phyloP scores from a whole-genome alignment of 2,888 invertebrate genomes.

The Cephus runcator region DNA sequence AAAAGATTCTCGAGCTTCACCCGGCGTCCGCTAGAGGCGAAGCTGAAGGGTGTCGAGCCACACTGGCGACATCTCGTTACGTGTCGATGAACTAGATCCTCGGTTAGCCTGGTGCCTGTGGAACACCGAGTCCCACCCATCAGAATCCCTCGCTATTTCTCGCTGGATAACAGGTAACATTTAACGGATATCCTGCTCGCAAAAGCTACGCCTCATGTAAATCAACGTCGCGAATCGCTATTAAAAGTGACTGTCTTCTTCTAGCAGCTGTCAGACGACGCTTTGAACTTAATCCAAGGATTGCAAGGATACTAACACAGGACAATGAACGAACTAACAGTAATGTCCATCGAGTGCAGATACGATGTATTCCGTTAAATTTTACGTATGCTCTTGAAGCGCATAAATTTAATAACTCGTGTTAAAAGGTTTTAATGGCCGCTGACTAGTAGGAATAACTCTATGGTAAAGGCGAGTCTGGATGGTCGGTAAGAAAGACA shows the following conservation, averaged over 20 bases:
- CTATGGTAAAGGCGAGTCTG: not conserved
- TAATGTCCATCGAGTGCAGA: not conserved
- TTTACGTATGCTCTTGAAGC: not conserved
- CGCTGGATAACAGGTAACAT: not conserved
- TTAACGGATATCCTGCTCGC: not conserved
- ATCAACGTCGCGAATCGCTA: not conserved
- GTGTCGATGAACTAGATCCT: not conserved
- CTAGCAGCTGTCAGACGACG: not conserved
- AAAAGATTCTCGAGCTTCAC: conserved; percentile 41
- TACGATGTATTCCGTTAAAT: not conserved
- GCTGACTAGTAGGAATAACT: not conserved
- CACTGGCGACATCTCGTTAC: conserved; percentile 14
- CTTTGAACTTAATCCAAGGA: not conserved
- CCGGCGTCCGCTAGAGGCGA: conserved; percentile 44
- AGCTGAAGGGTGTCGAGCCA: conserved; percentile 1
- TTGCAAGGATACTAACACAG: not conserved
- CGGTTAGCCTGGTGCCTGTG: not conserved
- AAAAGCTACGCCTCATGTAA: not conserved
- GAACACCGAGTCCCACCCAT: not conserved
- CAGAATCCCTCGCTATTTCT: not conserved
- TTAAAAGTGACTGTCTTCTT: not conserved
- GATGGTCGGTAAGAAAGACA: not conserved
- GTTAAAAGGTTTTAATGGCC: conserved; percentile 6
- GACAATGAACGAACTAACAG: not conserved
- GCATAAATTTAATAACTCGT: not conserved